A percentile compares a stretch with the other conserved stretches of the same genome.
These are phyloP conservation scores for Moxostoma hubbsi DNA, from an alignment of 2,797 vertebrate genomes.

Conservation along the genomic window DNA sequence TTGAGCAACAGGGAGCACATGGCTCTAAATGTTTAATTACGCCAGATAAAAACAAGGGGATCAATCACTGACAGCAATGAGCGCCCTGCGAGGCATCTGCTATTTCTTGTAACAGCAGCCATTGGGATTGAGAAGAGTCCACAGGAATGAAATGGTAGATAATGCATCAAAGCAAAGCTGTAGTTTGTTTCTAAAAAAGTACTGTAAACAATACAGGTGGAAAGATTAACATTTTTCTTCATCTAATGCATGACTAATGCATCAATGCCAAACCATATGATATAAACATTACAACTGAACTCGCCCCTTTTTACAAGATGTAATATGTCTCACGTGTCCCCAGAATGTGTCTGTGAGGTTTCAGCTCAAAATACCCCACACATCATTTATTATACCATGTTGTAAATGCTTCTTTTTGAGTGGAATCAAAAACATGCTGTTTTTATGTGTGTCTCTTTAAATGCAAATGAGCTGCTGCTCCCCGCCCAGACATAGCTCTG, in stretches of 20 bases:
- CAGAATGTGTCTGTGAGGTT: too few species aligned
- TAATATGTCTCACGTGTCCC: too few species aligned
- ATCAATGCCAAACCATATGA: not conserved
- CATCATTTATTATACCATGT: too few species aligned
- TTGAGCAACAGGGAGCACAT: constrained; percentile 63
- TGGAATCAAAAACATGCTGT: too few species aligned
- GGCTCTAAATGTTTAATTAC: constrained; percentile 73
- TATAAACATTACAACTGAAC: not conserved
- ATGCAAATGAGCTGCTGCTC: too few species aligned
- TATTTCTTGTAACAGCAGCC: constrained; percentile 54
- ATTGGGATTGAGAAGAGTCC: constrained; percentile 50
- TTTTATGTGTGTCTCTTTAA: too few species aligned
- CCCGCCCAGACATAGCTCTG: too few species aligned
- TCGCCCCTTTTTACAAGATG: too few species aligned
- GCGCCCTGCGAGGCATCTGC: constrained; percentile 50
- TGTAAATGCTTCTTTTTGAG: too few species aligned
- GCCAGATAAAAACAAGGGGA: constrained; percentile 66
- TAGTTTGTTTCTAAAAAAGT: constrained; percentile 18
- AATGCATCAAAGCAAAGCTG: constrained; percentile 40
- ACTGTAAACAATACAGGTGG: not conserved
- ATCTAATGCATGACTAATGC: not conserved
- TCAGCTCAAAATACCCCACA: too few species aligned
- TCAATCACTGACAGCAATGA: constrained; percentile 66
- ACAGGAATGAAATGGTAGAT: constrained; percentile 43
- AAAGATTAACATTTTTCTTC: not conserved